Conservation (phyloP, 2,113 vertebrate species). For the Coturnix japonica region DNA sequence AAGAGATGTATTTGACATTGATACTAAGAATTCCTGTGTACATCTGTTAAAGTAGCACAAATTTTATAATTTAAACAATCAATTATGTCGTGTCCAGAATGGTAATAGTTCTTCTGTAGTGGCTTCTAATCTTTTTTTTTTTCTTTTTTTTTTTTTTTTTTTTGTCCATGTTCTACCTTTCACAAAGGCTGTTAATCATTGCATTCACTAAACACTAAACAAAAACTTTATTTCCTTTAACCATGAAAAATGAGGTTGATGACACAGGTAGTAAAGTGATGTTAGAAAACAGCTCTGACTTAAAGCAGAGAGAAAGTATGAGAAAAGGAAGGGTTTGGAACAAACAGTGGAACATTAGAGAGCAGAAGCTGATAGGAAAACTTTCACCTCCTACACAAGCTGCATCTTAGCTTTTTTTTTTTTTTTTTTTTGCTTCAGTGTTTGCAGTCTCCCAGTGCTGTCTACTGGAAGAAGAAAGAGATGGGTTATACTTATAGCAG, state of each 20-base stretch:
- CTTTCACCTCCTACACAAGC: background rate
- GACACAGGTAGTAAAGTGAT: accelerated
- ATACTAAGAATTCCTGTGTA: background rate
- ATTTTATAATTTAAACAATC: background rate
- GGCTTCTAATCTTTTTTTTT: background rate
- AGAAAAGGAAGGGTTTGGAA: background rate
- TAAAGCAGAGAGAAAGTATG: background rate
- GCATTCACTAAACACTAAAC: background rate
- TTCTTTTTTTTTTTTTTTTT: background rate
- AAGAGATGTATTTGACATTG: background rate
- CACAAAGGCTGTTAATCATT: background rate
- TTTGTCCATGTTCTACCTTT: background rate
- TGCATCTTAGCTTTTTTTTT: background rate
- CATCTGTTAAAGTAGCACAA: background rate
- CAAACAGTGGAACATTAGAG: background rate
- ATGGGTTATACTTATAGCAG: too few species aligned
- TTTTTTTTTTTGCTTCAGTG: background rate
- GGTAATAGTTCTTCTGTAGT: background rate
- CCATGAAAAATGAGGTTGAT: background rate
- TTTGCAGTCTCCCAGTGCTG: accelerated
- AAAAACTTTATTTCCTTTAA: background rate
- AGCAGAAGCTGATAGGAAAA: background rate
- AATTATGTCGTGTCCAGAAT: background rate
- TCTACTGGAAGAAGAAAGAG: background rate
- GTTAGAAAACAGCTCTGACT: background rate